Evolutionary conservation across 2,797 vertebrate species (phyloP), one percentile per base, ranked within the genome.

Genomic region (Protosalanx chinensis): DNA sequence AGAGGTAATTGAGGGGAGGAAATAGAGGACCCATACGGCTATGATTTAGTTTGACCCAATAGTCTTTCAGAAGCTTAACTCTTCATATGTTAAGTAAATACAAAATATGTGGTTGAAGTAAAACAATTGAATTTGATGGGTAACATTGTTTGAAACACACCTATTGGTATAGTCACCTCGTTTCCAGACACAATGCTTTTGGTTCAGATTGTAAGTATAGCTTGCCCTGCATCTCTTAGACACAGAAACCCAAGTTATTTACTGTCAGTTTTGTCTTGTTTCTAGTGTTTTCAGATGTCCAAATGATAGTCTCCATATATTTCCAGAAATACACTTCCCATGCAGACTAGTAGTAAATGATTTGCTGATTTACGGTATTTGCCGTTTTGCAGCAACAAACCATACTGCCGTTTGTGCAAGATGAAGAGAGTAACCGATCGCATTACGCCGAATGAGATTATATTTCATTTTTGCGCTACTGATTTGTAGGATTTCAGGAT

Each of bases 401-500:
- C 2, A 46, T 8, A 46, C 41, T 13, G 41, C 41, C 2, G 41
- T 46, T 46, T 46, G 41, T 46, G 3, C 41, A 46, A 12, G 41
- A 46, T 46, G 41, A 46, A 46, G 8, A 46, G 41, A 46, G 41
- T 13, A 46, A 46, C 41, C 41, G 4, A 1, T 68, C 32, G 0
- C 33, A 41, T 64, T 58, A 33, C 60, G 59, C 60, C 12, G 16
- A n/a, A 16, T 56, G 51, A 46, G 41, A 46, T n/a, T n/a, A 56
- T 56, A 18, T 16, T 56, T 16, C 4, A 16, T 56, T 56, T 56
- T 56, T 56, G 51, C 76, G 78, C 80, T 85, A 76, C 81, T 81
- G 81, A 84, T 87, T 85, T 72, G 85, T 78, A 78, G 79, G 77
- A 66, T 81, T 85, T 83, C 81, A 72, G 88, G 86, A 90, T 90